Conservation (phyloP, 1,140 invertebrate species). For the Bombus huntii region DNA sequence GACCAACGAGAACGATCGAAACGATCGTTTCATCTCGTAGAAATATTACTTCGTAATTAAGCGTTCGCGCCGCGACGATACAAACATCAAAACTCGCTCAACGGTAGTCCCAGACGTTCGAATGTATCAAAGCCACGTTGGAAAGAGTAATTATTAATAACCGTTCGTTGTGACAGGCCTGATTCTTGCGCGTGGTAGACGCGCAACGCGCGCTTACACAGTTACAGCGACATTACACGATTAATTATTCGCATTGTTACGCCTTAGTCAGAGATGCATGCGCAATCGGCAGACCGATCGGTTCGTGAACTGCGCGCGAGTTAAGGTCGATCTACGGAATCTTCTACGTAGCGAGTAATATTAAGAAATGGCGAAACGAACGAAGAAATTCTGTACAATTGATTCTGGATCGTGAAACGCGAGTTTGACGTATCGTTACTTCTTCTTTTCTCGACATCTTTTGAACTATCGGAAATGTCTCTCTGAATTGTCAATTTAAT, state of each 20-base stretch:
- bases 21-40: neutral
- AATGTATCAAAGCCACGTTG: conserved; percentile 35
- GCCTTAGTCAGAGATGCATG: conserved; percentile 12
- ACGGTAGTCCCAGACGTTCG: conserved; percentile 46
- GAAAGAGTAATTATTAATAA: conserved; percentile 66
- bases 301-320: neutral
- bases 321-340: neutral
- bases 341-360: too few relatives aligned
- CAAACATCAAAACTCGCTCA: conserved; percentile 57
- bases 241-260: conserved; percentile 65
- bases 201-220: conserved; percentile 23
- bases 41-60: neutral
- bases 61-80: neutral
- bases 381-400: neutral
- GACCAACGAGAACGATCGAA: conserved; percentile 26
- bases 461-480: neutral
- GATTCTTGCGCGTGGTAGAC: conserved; percentile 34
- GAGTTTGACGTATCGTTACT: neutral
- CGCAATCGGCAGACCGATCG: conserved; percentile 6
- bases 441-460: neutral
- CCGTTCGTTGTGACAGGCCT: conserved; percentile 35
- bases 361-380: neutral
- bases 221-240: conserved; percentile 45
- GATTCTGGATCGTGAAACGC: neutral
- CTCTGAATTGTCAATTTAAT: neutral